Percentiles rank a stretch among this genome's conserved stretches.
These are phyloP conservation scores for Percopsis omiscomaycus DNA, from an alignment of 2,797 vertebrate species.

Conservation along the genomic window DNA sequence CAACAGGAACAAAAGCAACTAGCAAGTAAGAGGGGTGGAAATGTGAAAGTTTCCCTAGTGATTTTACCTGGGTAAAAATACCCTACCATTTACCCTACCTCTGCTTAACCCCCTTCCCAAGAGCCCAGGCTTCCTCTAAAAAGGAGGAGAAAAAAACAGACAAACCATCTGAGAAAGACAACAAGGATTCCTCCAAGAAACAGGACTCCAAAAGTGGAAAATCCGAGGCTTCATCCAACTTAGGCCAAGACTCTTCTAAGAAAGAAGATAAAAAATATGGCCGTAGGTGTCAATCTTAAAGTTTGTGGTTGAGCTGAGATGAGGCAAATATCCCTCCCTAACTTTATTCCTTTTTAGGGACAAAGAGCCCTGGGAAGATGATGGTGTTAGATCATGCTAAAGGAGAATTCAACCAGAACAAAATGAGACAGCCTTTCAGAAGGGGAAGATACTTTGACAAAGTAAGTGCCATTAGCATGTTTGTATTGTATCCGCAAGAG, in stretches of 20 bases:
- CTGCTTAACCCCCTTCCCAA: slow-evolving; percentile 45
- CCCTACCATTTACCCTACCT: not conserved
- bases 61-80: not conserved
- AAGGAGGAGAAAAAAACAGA: slow-evolving; percentile 96
- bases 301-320: not conserved
- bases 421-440: slow-evolving; percentile 83
- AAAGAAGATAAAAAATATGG: slow-evolving; percentile 92
- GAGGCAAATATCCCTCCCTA: not conserved
- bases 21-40: slow-evolving; percentile 73
- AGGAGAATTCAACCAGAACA: slow-evolving; percentile 78
- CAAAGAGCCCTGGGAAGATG: slow-evolving; percentile 89
- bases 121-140: slow-evolving; percentile 82
- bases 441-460: slow-evolving; percentile 87
- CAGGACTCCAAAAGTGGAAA: slow-evolving; percentile 85
- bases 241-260: slow-evolving; percentile 79
- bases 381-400: slow-evolving; percentile 81
- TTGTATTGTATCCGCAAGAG: not conserved
- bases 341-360: slow-evolving; percentile 61
- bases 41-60: not conserved
- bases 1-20: slow-evolving; percentile 77
- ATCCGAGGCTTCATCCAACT: slow-evolving; percentile 78
- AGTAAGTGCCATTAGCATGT: slow-evolving; percentile 69
- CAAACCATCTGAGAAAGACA: slow-evolving; percentile 89
- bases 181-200: slow-evolving; percentile 87
- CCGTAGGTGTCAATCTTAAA: slow-evolving; percentile 75